Base-by-base conservation (phyloP, 1,140 invertebrate species). In the Drosophila nigromelanica region DNA sequence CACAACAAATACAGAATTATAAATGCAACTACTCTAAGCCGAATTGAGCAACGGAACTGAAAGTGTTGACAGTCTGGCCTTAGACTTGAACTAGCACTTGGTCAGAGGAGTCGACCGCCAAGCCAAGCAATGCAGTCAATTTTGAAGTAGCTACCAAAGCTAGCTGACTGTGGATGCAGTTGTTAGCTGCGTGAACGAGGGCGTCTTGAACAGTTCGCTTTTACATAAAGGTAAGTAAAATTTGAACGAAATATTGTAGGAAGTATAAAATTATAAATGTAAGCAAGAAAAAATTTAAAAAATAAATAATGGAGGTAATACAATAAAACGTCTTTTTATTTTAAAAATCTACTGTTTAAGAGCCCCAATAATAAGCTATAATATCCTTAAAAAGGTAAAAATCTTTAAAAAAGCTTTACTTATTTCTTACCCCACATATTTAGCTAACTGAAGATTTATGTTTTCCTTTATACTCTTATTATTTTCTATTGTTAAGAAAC, bases 11-110 rank as follows among this genome's bases (percentile, higher is more conserved):
- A 24, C 40, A 52, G 47, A 47, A 62, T 69, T 47, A 69, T 61
- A 69, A 61, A 69, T 59, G 37, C 66, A 69, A 51, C 66, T 54
- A 69, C 33, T 39, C 66, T 62, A 45, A 62, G 21, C 50, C 48
- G 62, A 69, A 69, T 62, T 69, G 66, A 69, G 58, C 58, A 52
- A 60, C 48, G 15, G n/a, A 61, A 54, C 48, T 52, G 15, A 24
- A 52, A 14, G 42, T 43, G 58, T 43, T 24, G 30, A 62, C 48
- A 37, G 48, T 14, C 18, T 12, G 55, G 6, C 24, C 51, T 35
- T 12, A 15, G 27, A 64, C 40, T 37, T 27, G 24, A 3, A 27
- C 35, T 37, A 1, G 35, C 11, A 12, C 30, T 14, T 33, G 12
- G 51, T 33, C 35, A 40, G 18, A 6, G 15, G 55, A 50, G 35